These are phyloP conservation scores for Zygogramma bicolorata DNA, from an alignment of 2,888 invertebrate species.

Conservation along the genomic window DNA sequence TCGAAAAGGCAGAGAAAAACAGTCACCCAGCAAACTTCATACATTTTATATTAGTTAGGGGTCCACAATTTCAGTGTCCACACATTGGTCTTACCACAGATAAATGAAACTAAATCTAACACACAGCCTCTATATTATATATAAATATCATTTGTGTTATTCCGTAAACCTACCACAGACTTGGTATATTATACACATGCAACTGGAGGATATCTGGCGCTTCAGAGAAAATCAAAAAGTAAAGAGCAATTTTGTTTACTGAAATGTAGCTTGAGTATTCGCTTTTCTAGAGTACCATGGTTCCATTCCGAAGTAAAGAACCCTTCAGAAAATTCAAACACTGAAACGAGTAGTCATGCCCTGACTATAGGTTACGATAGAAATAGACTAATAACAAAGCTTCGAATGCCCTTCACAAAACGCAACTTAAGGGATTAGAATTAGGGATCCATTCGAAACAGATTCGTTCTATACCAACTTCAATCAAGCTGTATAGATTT, in stretches of 20 bases:
- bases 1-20: not conserved
- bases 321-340: too few relatives aligned
- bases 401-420: too few relatives aligned
- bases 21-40: not conserved
- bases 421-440: too few relatives aligned
- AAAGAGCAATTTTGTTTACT: not conserved
- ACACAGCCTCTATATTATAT: conserved; percentile 67
- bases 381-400: too few relatives aligned
- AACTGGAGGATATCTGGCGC: not conserved
- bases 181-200: conserved; percentile 25
- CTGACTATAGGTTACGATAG: too few relatives aligned
- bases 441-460: too few relatives aligned
- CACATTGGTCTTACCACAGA: conserved; percentile 63
- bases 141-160: conserved; percentile 58
- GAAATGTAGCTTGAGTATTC: too few relatives aligned
- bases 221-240: not conserved
- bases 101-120: conserved; percentile 64
- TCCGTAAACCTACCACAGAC: conserved; percentile 50
- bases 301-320: too few relatives aligned
- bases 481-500: too few relatives aligned
- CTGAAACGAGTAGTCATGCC: too few relatives aligned
- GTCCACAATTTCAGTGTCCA: conserved; percentile 50
- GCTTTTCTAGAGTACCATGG: too few relatives aligned
- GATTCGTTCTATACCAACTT: too few relatives aligned
- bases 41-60: conserved; percentile 27